Percentiles rank a stretch among this genome's conserved stretches.
Conservation (phyloP, 2,797 vertebrate genomes). For the Tenualosa ilisha region DNA sequence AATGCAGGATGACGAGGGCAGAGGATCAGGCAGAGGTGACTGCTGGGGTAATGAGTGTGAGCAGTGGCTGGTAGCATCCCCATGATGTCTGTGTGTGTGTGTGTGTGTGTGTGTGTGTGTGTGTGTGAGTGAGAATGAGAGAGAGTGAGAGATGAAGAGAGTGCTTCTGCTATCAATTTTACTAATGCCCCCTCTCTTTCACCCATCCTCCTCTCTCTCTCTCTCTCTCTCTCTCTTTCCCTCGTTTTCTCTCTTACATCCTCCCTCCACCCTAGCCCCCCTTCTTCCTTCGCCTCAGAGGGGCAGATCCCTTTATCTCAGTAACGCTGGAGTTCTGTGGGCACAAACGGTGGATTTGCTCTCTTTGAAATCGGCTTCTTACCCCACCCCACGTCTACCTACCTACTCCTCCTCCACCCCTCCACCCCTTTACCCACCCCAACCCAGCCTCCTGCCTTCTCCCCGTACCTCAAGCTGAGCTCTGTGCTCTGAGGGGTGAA, state of each 20-base stretch:
- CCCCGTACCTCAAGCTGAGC: background rate
- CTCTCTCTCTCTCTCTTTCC: background rate
- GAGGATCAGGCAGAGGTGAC: background rate
- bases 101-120: too few species aligned
- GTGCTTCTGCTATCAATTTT: background rate
- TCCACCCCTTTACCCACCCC: background rate
- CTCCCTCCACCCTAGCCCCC: background rate
- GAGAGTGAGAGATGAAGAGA: too few species aligned
- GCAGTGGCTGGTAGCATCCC: too few species aligned
- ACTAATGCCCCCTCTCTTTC: background rate
- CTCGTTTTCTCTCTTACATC: background rate
- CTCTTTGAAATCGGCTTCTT: conserved; percentile 11
- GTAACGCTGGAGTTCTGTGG: background rate
- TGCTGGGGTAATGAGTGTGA: background rate
- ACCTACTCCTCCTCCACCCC: background rate
- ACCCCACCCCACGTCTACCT: background rate
- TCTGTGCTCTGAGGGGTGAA: background rate
- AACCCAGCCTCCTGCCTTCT: background rate
- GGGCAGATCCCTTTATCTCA: background rate
- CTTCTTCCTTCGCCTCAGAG: background rate
- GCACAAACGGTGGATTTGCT: conserved; percentile 15
- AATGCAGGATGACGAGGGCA: background rate
- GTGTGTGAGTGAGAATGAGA: too few species aligned
- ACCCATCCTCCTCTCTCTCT: background rate
- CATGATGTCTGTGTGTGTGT: too few species aligned